Evolutionary conservation across 2,797 vertebrate genomes (phyloP).

Genomic region (Cynopterus sphinx): DNA sequence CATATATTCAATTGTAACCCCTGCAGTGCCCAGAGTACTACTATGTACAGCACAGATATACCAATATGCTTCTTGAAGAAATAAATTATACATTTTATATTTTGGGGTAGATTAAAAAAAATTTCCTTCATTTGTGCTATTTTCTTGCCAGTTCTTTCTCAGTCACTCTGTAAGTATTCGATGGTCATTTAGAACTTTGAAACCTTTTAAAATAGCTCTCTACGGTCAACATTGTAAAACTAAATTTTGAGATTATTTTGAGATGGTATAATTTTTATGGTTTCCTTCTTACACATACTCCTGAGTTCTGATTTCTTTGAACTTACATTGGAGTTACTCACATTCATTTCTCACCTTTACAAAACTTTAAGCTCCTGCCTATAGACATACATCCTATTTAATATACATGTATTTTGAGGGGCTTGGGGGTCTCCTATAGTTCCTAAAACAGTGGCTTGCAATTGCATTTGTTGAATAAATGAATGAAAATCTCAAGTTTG

Average conservation of each 20-base stretch:
- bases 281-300: background rate
- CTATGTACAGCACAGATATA: background rate
- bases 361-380: background rate
- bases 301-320: background rate
- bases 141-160: background rate
- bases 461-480: background rate
- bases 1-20: conserved; percentile 50
- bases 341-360: background rate
- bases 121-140: conserved; percentile 36
- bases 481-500: conserved; percentile 5
- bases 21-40: background rate
- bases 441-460: background rate
- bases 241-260: background rate
- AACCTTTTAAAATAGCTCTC: conserved; percentile 30
- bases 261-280: background rate
- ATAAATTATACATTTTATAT: conserved; percentile 10
- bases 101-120: background rate
- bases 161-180: conserved; percentile 39
- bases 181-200: conserved; percentile 26
- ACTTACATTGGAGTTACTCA: background rate
- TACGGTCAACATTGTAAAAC: background rate
- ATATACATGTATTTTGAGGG: background rate
- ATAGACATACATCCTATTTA: background rate
- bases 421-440: background rate
- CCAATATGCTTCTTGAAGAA: conserved; percentile 18